Evolutionary conservation across 2,113 vertebrate species (phyloP).

Genomic region (Oncorhynchus kisutch): DNA sequence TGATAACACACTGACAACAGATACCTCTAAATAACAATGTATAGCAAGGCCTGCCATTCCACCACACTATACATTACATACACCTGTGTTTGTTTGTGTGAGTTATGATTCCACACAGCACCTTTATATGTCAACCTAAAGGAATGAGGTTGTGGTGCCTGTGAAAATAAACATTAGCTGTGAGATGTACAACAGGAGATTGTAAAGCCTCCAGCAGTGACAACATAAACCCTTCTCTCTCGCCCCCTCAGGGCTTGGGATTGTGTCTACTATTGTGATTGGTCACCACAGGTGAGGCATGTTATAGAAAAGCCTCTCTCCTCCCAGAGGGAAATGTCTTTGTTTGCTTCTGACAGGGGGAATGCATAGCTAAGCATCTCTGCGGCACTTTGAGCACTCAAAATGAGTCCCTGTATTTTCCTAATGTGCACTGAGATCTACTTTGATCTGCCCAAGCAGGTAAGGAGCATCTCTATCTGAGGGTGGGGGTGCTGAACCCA

Average conservation of each 20-base stretch:
- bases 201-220: slow-evolving; percentile 31
- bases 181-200: slow-evolving; percentile 12
- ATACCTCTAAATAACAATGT: neutral
- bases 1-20: neutral
- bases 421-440: slow-evolving; percentile 38
- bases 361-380: slow-evolving; percentile 50
- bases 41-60: neutral
- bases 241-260: slow-evolving; percentile 33
- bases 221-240: slow-evolving; percentile 36
- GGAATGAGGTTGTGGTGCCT: slow-evolving; percentile 5
- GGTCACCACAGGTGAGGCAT: slow-evolving; percentile 48
- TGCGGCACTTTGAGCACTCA: slow-evolving; percentile 42
- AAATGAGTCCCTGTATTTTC: slow-evolving; percentile 30
- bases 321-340: slow-evolving; percentile 33
- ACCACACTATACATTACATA: neutral
- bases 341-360: slow-evolving; percentile 50
- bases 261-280: slow-evolving; percentile 41
- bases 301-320: slow-evolving; percentile 21
- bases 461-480: neutral
- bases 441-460: slow-evolving; percentile 47
- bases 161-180: slow-evolving; percentile 18
- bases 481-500: neutral
- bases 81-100: slow-evolving; percentile 33
- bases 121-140: slow-evolving; percentile 10
- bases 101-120: slow-evolving; percentile 2